Percentiles rank a stretch among this genome's conserved stretches.
These are phyloP conservation scores for Mustela lutreola DNA, from an alignment of 2,113 vertebrate genomes.

Conservation along the genomic window DNA sequence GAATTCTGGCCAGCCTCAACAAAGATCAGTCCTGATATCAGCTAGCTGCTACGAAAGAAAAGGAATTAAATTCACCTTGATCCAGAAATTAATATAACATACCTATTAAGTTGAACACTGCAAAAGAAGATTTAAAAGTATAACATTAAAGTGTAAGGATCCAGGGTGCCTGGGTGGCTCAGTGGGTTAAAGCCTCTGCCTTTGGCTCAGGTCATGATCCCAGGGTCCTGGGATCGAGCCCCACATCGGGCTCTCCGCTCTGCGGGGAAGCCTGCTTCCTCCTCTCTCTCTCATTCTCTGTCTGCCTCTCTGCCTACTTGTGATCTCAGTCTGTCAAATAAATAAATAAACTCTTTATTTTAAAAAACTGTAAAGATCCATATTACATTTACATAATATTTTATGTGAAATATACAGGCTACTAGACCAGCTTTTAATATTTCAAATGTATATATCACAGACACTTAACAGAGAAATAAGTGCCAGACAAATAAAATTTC, in stretches of 20 bases:
- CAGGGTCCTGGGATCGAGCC: too few species aligned
- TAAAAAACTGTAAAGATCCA: background rate
- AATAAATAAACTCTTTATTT: too few species aligned
- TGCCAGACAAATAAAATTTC: background rate
- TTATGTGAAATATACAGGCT: background rate
- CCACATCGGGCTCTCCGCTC: too few species aligned
- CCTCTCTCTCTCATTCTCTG: too few species aligned
- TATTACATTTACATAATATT: background rate
- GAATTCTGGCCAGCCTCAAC: background rate
- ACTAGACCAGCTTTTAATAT: background rate
- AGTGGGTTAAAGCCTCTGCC: too few species aligned
- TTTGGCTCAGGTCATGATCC: too few species aligned
- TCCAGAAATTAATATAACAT: background rate
- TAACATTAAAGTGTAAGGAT: background rate
- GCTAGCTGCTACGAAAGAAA: background rate
- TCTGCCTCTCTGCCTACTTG: too few species aligned
- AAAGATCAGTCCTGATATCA: background rate
- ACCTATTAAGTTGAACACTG: background rate
- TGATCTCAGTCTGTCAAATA: too few species aligned
- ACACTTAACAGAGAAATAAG: constrained; percentile 43
- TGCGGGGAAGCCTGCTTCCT: too few species aligned
- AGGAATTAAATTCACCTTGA: background rate
- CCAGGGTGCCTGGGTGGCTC: background rate
- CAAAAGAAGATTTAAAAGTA: background rate
- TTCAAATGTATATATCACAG: background rate